A percentile compares a stretch with the other conserved stretches of the same genome.
Evolutionary conservation across 2,797 vertebrate species (phyloP).

Genomic region (Pseudochromis fuscus): DNA sequence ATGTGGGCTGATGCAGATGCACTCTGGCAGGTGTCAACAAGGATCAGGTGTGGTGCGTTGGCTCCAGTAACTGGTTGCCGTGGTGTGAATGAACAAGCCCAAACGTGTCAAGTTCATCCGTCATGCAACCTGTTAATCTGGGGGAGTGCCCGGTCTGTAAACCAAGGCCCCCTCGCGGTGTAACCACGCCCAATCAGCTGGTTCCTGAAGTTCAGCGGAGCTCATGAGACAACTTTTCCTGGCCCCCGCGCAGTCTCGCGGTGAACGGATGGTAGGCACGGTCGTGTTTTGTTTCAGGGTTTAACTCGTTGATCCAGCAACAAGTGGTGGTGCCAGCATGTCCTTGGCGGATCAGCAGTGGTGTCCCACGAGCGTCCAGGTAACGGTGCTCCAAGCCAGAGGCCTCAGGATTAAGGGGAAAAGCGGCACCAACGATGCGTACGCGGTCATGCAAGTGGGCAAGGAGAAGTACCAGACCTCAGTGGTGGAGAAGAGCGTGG

Average conservation of each 20-base stretch:
- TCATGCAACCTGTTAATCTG: slow-evolving; percentile 48
- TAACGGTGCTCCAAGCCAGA: slow-evolving; percentile 91
- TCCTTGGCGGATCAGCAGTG: slow-evolving; percentile 85
- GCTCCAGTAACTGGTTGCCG: not conserved
- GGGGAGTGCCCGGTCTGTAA: slow-evolving; percentile 56
- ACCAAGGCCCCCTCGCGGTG: not conserved
- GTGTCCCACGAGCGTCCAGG: slow-evolving; percentile 92
- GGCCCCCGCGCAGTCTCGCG: not conserved
- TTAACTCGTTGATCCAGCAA: slow-evolving; percentile 13
- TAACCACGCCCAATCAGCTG: slow-evolving; percentile 77
- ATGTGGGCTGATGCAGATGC: slow-evolving; percentile 11
- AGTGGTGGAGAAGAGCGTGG: slow-evolving; percentile 90
- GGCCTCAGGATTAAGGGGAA: slow-evolving; percentile 90
- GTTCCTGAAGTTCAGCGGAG: slow-evolving; percentile 59
- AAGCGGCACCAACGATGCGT: slow-evolving; percentile 92
- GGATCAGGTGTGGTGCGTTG: slow-evolving; percentile 32
- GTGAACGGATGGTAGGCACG: not conserved
- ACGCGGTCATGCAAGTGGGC: slow-evolving; percentile 93
- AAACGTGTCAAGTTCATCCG: not conserved
- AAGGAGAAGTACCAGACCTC: slow-evolving; percentile 93
- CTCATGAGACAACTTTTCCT: slow-evolving; percentile 42
- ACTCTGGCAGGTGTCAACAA: slow-evolving; percentile 7
- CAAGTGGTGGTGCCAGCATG: slow-evolving; percentile 71
- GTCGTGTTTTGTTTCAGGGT: not conserved
- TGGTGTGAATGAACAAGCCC: not conserved